These are phyloP conservation scores for Leptopterna dolabrata DNA, from an alignment of 2,888 invertebrate genomes.

Conservation along the genomic window DNA sequence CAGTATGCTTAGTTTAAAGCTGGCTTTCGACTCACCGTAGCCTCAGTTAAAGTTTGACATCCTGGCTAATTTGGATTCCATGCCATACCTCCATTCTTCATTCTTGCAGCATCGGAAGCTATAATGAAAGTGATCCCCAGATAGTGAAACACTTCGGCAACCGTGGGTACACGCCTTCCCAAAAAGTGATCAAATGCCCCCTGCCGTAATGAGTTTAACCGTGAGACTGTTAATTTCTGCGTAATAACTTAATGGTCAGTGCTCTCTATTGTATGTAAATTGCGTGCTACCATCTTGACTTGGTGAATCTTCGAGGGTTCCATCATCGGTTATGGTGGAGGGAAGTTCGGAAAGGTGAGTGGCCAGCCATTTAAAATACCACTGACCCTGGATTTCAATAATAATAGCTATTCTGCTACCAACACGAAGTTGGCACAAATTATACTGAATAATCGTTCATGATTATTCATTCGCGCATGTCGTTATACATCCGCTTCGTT, in stretches of 20 bases:
- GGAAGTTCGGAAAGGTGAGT: background rate
- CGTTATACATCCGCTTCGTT: too few species aligned
- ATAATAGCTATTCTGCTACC: background rate
- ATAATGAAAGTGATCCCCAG: slow-evolving; percentile 8
- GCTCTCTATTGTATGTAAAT: slow-evolving; percentile 26
- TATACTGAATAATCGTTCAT: too few species aligned
- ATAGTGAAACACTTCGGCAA: background rate
- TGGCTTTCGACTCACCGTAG: too few species aligned
- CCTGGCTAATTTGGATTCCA: too few species aligned
- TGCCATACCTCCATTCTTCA: background rate
- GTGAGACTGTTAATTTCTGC: slow-evolving; percentile 32
- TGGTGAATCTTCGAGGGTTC: background rate
- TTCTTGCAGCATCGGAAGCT: background rate
- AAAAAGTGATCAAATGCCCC: background rate
- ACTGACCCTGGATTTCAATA: background rate
- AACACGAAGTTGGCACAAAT: too few species aligned
- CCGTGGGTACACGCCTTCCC: background rate
- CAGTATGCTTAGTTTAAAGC: too few species aligned
- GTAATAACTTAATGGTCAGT: slow-evolving; percentile 6
- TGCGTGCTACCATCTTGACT: background rate
- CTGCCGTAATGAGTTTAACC: background rate
- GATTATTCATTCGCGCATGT: too few species aligned
- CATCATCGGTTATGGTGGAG: background rate
- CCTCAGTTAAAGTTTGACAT: too few species aligned
- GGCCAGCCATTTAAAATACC: background rate